Evolutionary conservation across 2,888 invertebrate species (phyloP).

Genomic region (Thereva nobilitata): DNA sequence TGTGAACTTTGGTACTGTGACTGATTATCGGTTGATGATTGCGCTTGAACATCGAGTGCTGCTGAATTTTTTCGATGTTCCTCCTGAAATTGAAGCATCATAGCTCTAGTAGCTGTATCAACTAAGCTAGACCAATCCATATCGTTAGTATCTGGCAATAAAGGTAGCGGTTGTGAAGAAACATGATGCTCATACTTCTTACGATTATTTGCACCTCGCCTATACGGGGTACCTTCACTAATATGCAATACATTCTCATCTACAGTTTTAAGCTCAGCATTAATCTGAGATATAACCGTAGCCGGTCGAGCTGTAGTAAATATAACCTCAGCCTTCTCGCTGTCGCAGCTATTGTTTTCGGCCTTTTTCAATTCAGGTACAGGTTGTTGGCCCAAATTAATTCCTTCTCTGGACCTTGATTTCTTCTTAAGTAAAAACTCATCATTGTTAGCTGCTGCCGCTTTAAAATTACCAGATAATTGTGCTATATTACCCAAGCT

Average conservation of each 20-base stretch:
- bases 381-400: constrained; percentile 49
- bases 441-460: constrained; percentile 41
- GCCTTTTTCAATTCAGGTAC: constrained; percentile 46
- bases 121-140: constrained; percentile 82
- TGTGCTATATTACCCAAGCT: constrained; percentile 46
- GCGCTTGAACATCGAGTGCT: constrained; percentile 23
- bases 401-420: constrained; percentile 45
- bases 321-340: constrained; percentile 61
- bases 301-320: constrained; percentile 68
- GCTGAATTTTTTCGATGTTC: constrained; percentile 35
- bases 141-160: constrained; percentile 68
- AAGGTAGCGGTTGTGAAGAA: constrained; percentile 60
- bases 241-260: constrained; percentile 43
- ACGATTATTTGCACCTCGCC: constrained; percentile 20
- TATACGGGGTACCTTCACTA: constrained; percentile 52
- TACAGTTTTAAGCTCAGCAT: constrained; percentile 46
- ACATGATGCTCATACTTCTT: constrained; percentile 44
- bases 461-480: constrained; percentile 40
- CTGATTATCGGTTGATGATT: background rate
- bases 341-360: constrained; percentile 25
- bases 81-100: constrained; percentile 56
- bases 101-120: constrained; percentile 76
- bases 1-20: constrained; percentile 28
- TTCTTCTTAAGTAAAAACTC: constrained; percentile 44
- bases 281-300: constrained; percentile 63